Conservation (phyloP, 2,888 invertebrate species). For the Eustalomyia histrio region DNA sequence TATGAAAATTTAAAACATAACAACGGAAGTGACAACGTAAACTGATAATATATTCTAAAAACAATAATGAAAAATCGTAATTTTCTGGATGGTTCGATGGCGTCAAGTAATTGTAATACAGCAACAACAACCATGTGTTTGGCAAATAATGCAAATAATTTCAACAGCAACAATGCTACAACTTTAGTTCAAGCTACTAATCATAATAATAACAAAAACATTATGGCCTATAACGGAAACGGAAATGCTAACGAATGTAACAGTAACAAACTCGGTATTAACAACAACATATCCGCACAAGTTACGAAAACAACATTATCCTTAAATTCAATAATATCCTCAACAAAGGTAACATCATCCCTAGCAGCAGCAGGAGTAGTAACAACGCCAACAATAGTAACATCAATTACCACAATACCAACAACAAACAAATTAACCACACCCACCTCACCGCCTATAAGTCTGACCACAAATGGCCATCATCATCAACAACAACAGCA, state of each 20-base stretch:
- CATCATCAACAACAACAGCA: slow-evolving; percentile 53
- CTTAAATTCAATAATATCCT: slow-evolving; percentile 62
- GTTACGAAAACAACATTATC: slow-evolving; percentile 20
- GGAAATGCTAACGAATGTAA: slow-evolving; percentile 74
- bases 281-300: slow-evolving; percentile 24
- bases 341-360: slow-evolving; percentile 54
- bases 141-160: slow-evolving; percentile 60
- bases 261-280: slow-evolving; percentile 54
- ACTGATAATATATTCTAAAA: slow-evolving; percentile 17
- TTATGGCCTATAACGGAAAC: slow-evolving; percentile 70
- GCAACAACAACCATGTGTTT: slow-evolving; percentile 54
- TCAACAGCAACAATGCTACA: slow-evolving; percentile 47
- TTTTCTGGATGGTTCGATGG: slow-evolving; percentile 72
- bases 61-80: slow-evolving; percentile 75
- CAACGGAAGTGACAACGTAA: slow-evolving; percentile 35
- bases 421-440: slow-evolving; percentile 64
- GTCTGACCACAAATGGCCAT: slow-evolving; percentile 65
- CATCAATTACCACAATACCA: slow-evolving; percentile 60
- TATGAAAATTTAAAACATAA: not conserved
- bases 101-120: slow-evolving; percentile 59
- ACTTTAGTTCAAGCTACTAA: slow-evolving; percentile 36
- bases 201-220: slow-evolving; percentile 61
- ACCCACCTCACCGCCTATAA: slow-evolving; percentile 66
- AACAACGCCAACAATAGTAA: slow-evolving; percentile 45
- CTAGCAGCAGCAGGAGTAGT: slow-evolving; percentile 27